Evolutionary conservation across 2,888 invertebrate genomes (phyloP).

Genomic region (Acanthosepion pharaonis): DNA sequence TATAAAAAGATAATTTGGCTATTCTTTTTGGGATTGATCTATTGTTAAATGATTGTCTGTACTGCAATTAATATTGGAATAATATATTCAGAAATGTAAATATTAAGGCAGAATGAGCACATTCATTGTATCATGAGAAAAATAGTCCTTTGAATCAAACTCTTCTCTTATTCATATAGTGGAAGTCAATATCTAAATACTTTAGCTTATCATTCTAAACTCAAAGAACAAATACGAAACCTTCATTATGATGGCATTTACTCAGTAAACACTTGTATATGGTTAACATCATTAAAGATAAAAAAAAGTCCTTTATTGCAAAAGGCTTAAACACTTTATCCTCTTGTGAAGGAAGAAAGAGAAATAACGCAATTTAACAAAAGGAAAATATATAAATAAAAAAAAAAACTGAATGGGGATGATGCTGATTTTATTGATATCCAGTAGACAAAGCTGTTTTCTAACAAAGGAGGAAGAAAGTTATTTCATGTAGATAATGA

Average conservation of each 20-base stretch:
- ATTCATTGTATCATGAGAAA: background rate
- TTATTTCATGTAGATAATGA: background rate
- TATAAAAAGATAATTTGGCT: background rate
- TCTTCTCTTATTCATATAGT: background rate
- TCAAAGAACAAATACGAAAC: background rate
- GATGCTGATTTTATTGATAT: background rate
- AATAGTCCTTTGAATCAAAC: background rate
- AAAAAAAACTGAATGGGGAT: background rate
- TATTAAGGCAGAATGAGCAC: background rate
- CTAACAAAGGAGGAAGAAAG: background rate
- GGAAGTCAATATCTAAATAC: background rate
- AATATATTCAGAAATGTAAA: background rate
- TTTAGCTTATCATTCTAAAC: background rate
- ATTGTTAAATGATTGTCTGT: slow-evolving; percentile 8
- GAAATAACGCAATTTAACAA: no score
- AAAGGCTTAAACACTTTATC: no score
- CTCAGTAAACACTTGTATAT: no score
- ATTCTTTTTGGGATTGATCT: background rate
- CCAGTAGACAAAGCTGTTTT: background rate
- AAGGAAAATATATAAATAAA: no score
- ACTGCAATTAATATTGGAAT: background rate
- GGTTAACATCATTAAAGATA: no score
- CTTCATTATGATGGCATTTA: no score
- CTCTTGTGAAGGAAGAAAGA: no score
- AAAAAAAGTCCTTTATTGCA: no score